These are phyloP conservation scores for Narcine bancroftii DNA, from an alignment of 2,113 vertebrate species.

Conservation along the genomic window DNA sequence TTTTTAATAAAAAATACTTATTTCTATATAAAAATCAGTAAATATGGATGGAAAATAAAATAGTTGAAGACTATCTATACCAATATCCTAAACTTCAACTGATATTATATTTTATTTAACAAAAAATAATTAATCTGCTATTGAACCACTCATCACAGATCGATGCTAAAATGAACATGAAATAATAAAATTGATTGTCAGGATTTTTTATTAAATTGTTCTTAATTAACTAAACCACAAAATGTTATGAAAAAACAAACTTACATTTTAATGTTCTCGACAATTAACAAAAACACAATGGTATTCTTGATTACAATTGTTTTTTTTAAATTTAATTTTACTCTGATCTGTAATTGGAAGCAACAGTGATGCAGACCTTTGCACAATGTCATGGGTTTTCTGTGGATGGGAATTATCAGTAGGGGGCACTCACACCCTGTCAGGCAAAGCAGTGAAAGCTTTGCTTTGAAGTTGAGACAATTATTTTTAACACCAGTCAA, in stretches of 20 bases:
- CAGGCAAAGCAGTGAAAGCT: background rate
- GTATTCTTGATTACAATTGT: background rate
- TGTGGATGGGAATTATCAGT: background rate
- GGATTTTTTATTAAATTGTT: background rate
- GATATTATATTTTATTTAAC: background rate
- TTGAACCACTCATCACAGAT: background rate
- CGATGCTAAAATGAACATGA: background rate
- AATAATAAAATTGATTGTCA: background rate
- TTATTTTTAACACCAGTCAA: conserved; percentile 9
- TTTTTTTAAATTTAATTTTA: background rate
- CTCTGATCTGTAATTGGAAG: background rate
- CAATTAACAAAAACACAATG: background rate
- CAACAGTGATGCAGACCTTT: background rate
- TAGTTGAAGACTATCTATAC: background rate
- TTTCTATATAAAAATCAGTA: background rate
- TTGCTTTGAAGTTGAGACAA: background rate
- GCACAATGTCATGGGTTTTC: background rate
- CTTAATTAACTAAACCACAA: background rate
- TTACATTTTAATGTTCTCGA: background rate
- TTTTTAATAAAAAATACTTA: background rate
- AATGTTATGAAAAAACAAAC: background rate
- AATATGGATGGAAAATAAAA: background rate
- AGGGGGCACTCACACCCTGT: conserved; percentile 15
- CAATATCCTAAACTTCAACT: background rate
- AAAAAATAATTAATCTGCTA: background rate